phyloP scores from a whole-genome alignment of 1,140 invertebrate genomes.

The Whitmania pigra region DNA sequence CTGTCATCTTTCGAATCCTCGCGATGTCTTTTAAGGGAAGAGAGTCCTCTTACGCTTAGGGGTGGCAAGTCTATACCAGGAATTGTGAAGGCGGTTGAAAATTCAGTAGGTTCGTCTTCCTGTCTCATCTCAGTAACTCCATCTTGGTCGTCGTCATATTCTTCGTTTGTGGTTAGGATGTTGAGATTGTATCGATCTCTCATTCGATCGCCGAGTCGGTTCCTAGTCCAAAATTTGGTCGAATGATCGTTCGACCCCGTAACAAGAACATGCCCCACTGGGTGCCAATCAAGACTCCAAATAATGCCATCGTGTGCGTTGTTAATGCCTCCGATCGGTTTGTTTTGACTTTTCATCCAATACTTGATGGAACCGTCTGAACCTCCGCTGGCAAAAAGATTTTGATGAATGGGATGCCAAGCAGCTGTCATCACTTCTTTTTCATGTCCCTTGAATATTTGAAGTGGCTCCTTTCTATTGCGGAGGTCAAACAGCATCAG shows the following conservation, averaged over 20 bases:
- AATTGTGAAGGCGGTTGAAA: no score
- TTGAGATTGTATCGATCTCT: constrained; percentile 75
- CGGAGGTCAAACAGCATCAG: constrained; percentile 94
- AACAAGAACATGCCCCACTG: constrained; percentile 90
- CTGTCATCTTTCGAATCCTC: no score
- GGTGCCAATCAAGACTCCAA: constrained; percentile 98
- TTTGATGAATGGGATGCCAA: constrained; percentile 95
- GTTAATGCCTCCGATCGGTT: constrained; percentile 93
- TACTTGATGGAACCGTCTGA: constrained; percentile 94
- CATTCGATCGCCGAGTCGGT: constrained; percentile 93
- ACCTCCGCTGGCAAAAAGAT: constrained; percentile 84
- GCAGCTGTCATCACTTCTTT: constrained; percentile 89
- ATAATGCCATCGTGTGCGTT: constrained; percentile 96
- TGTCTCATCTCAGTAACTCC: no score
- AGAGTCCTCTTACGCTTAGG: no score
- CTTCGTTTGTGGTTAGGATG: constrained; percentile 52
- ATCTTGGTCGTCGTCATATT: no score
- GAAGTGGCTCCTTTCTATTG: constrained; percentile 76
- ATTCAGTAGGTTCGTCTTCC: no score
- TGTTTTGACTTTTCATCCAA: constrained; percentile 93
- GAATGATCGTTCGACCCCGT: constrained; percentile 96
- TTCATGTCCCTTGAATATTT: constrained; percentile 92
- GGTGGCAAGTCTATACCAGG: no score
- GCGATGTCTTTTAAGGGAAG: no score
- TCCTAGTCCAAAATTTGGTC: constrained; percentile 95